A percentile compares a stretch with the other conserved stretches of the same genome.
phyloP scores from a whole-genome alignment of 1,140 invertebrate species.

The Cyphomyrmex costatus region DNA sequence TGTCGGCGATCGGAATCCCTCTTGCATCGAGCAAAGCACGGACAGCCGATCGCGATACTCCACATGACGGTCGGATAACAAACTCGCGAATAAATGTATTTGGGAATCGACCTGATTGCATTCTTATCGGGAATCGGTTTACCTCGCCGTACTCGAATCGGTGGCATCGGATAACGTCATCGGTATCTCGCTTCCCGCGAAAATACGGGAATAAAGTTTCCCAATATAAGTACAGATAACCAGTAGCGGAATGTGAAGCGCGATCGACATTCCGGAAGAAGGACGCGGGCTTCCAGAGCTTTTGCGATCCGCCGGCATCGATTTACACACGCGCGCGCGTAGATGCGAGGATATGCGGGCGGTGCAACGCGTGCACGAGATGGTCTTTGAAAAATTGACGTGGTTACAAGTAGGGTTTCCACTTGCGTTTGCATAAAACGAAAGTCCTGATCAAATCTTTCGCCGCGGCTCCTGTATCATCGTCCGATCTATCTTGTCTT shows the following conservation, averaged over 20 bases:
- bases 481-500: conserved; percentile 23
- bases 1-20: conserved; percentile 13
- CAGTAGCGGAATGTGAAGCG: conserved; percentile 67
- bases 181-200: conserved; percentile 10
- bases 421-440: conserved; percentile 80
- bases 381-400: conserved; percentile 80
- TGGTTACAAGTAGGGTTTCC: conserved; percentile 78
- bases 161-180: neutral
- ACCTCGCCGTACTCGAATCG: neutral
- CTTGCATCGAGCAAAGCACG: neutral
- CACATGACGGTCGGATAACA: neutral
- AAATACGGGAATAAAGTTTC: conserved; percentile 45
- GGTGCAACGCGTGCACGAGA: conserved; percentile 72
- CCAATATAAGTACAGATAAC: conserved; percentile 60
- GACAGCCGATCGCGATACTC: neutral
- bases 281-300: conserved; percentile 22
- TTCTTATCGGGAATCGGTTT: neutral
- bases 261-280: conserved; percentile 42
- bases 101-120: conserved; percentile 1
- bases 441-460: conserved; percentile 64
- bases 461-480: neutral
- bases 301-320: conserved; percentile 39
- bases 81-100: conserved; percentile 42
- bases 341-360: neutral
- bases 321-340: conserved; percentile 1